Evolutionary conservation across 2,888 invertebrate genomes (phyloP), one percentile per base, ranked within the genome.

Genomic region (Hydraecia micacea): DNA sequence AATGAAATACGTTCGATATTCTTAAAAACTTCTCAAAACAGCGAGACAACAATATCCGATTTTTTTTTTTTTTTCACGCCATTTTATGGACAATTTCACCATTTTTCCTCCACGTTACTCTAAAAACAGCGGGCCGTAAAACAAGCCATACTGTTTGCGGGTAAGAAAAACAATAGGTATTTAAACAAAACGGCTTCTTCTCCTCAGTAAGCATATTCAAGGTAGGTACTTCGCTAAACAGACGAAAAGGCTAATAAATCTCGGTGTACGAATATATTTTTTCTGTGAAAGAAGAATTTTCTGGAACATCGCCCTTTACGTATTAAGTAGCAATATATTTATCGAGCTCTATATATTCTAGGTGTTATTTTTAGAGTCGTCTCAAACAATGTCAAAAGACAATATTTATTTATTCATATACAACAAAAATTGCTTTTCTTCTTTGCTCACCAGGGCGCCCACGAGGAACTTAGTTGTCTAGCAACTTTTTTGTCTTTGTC

Each of bases 191-290:
- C 52, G 49, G 68, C 46, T 67, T 42, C 39, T 32, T 62, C 65
- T 78, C 36, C 25, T 52, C 25, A 6, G 36, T 68, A 39, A 73
- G 55, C 65, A 71, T 72, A 80, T 86, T 79, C 77, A 49, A 70
- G 77, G 65, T 69, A 55, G 21, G 28, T 28, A 69, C 67, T 72
- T 70, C 28, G 46, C 60, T 63, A 73, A 55, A 73, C 52, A 78
- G 68, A 46, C 52, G 69, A 36, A 67, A 65, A 70, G 58, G 18
- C 63, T 52, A 72, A 86, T 86, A 87, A 86, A 88, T 87, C 75
- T 74, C 39, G 75, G 78, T 65, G 63, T 36, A n/a, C 21, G 72
- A 73, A 72, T 70, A 70, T 36, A 36, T 76, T 77, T 78, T 77
- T 74, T 63, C 70, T 66, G 52, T 63, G 52, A 65, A 65, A 52